Evolutionary conservation across 2,113 vertebrate genomes (phyloP).

Genomic region (Elachura formosa): DNA sequence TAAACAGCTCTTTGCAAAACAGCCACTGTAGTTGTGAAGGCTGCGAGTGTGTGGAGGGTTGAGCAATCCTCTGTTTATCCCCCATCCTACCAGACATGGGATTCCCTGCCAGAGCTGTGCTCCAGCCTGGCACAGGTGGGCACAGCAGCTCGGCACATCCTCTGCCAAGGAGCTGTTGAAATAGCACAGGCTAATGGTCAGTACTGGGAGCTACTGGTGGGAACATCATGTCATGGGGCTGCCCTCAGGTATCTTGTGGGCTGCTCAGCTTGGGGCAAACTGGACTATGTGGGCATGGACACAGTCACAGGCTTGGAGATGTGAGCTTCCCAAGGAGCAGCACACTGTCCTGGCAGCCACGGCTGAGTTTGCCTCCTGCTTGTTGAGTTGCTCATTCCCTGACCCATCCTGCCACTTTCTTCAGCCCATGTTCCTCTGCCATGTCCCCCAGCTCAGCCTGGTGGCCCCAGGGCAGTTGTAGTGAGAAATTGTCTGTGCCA

Average conservation of each 20-base stretch:
- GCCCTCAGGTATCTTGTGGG: rapidly evolving
- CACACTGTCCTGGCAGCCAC: rapidly evolving
- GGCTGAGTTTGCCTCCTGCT: background rate
- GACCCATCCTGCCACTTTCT: background rate
- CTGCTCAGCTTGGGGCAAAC: rapidly evolving
- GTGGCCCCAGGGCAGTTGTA: background rate
- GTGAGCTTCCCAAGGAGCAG: background rate
- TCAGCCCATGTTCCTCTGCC: no score
- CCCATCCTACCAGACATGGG: rapidly evolving
- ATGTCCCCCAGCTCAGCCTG: background rate
- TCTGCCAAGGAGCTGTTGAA: background rate
- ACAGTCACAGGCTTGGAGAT: rapidly evolving
- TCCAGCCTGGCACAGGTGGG: background rate
- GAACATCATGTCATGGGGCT: rapidly evolving
- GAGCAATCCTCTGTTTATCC: slow-evolving; percentile 31
- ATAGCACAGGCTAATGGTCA: rapidly evolving
- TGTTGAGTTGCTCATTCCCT: background rate
- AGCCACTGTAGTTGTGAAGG: background rate
- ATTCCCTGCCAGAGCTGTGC: rapidly evolving
- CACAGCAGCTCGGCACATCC: rapidly evolving
- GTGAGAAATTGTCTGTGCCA: background rate
- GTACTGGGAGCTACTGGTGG: background rate
- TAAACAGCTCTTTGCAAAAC: slow-evolving; percentile 58
- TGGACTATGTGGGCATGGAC: rapidly evolving
- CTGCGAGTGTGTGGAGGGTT: background rate